A percentile compares a stretch with the other conserved stretches of the same genome.
These are phyloP conservation scores for Pseudanteris insignis DNA, from an alignment of 2,888 invertebrate species.

Conservation along the genomic window DNA sequence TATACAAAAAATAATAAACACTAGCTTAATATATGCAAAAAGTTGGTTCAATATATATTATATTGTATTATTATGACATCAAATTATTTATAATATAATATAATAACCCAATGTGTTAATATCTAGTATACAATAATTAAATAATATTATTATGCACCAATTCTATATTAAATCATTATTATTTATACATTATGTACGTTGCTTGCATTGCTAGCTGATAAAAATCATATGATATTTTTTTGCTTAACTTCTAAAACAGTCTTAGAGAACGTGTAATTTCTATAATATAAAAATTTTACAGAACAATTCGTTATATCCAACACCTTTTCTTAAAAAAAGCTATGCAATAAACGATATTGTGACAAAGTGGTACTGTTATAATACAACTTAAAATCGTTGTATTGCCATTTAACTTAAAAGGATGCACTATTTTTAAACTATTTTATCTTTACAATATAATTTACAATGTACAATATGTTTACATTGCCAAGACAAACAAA, in stretches of 20 bases:
- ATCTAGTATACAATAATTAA: constrained; percentile 25
- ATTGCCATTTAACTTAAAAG: background rate
- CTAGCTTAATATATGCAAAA: constrained; percentile 28
- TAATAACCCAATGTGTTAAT: constrained; percentile 10
- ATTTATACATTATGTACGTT: background rate
- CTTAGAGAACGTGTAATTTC: constrained; percentile 26
- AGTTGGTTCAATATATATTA: constrained; percentile 20
- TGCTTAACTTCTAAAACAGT: constrained; percentile 35
- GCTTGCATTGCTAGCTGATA: background rate
- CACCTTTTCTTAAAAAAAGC: constrained; percentile 1
- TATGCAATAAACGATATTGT: constrained; percentile 6
- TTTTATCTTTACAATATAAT: constrained; percentile 1
- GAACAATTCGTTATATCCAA: background rate
- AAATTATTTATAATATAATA: constrained; percentile 10
- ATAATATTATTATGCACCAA: constrained; percentile 31
- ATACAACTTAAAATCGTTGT: constrained; percentile 17
- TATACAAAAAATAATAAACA: constrained; percentile 33
- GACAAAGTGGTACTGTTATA: constrained; percentile 9
- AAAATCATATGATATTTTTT: constrained; percentile 3
- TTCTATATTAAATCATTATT: background rate
- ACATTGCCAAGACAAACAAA: constrained; percentile 21
- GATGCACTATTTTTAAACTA: background rate
- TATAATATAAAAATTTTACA: constrained; percentile 1
- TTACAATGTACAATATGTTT: constrained; percentile 22
- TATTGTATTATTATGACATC: constrained; percentile 12